These are phyloP conservation scores for Galerucella pusilla DNA, from an alignment of 2,888 invertebrate genomes.

Conservation along the genomic window DNA sequence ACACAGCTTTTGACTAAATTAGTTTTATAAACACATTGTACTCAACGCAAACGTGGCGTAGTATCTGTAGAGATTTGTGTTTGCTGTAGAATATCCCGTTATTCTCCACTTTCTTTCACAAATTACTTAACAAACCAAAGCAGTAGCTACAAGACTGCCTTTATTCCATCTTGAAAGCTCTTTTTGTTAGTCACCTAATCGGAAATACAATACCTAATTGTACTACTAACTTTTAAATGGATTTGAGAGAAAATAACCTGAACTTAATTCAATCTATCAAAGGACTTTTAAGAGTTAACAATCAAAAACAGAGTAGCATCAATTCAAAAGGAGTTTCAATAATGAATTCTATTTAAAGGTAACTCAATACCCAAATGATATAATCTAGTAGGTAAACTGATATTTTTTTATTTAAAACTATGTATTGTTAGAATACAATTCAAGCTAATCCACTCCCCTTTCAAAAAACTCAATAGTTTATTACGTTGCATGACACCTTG, in stretches of 20 bases:
- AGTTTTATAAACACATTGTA: not conserved
- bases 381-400: too few species aligned
- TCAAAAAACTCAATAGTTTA: not conserved
- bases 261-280: too few species aligned
- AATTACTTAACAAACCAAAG: constrained; percentile 28
- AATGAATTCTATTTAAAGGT: too few species aligned
- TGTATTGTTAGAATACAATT: too few species aligned
- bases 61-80: constrained; percentile 17
- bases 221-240: constrained; percentile 24
- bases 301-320: too few species aligned
- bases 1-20: not conserved
- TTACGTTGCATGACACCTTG: not conserved
- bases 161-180: constrained; percentile 23
- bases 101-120: constrained; percentile 27
- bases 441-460: too few species aligned
- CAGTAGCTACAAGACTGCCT: constrained; percentile 18
- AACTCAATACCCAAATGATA: too few species aligned
- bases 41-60: too few species aligned
- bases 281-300: too few species aligned
- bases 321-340: too few species aligned
- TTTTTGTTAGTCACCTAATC: constrained; percentile 25
- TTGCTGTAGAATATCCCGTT: constrained; percentile 21
- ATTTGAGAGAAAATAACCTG: not conserved
- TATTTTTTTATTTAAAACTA: too few species aligned
- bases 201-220: constrained; percentile 19